Evolutionary conservation across 2,797 vertebrate species (phyloP).

Genomic region (Ispidina picta): DNA sequence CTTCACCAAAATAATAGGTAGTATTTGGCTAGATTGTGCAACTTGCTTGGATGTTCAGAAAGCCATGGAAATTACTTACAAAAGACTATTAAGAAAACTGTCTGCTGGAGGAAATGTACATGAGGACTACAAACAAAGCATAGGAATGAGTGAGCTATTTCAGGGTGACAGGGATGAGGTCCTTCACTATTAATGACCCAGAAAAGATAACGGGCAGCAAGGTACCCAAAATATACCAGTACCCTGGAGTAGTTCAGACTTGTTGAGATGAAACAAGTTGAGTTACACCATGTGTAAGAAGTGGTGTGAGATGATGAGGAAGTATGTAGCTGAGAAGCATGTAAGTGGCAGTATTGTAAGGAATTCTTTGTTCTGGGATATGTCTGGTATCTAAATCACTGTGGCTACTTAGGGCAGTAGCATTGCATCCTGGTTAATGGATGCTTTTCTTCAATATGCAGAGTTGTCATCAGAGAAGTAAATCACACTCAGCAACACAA

Average conservation of each 20-base stretch:
- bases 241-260: background rate
- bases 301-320: background rate
- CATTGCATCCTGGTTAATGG: background rate
- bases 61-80: background rate
- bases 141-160: background rate
- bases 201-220: background rate
- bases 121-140: background rate
- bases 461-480: background rate
- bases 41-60: background rate
- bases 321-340: background rate
- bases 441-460: background rate
- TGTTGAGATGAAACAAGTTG: background rate
- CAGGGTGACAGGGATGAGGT: background rate
- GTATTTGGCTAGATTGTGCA: background rate
- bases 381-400: background rate
- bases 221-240: background rate
- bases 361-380: background rate
- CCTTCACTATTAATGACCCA: background rate
- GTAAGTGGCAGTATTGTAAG: background rate
- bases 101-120: background rate
- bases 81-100: background rate
- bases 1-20: background rate
- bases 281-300: background rate
- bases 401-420: background rate
- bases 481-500: fast-evolving